A percentile compares a stretch with the other conserved stretches of the same genome.
Conservation (phyloP, 2,797 vertebrate species). For the Nothura maculosa region DNA sequence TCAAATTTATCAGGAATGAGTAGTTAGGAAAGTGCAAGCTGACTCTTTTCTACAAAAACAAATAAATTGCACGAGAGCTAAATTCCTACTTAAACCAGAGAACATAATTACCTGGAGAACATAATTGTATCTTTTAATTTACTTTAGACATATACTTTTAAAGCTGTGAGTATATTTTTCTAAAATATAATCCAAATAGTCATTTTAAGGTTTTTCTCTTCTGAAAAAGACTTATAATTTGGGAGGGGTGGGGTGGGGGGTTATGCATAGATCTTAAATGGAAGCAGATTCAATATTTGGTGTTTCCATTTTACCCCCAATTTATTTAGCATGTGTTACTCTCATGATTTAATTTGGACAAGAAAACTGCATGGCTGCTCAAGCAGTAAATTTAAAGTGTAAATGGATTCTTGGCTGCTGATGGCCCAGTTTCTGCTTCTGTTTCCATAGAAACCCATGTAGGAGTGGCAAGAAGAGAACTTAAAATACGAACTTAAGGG, state of each 20-base stretch:
- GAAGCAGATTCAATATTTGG: slow-evolving; percentile 42
- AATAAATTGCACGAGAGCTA: background rate
- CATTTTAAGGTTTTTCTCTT: background rate
- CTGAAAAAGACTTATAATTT: background rate
- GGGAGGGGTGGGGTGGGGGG: no score
- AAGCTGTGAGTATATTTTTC: background rate
- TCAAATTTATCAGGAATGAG: background rate
- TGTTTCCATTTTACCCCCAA: slow-evolving; percentile 43
- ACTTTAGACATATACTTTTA: background rate
- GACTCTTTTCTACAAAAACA: background rate
- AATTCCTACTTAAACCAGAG: background rate
- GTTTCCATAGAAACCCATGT: slow-evolving; percentile 64
- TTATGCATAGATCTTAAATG: background rate
- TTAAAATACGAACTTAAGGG: slow-evolving; percentile 65
- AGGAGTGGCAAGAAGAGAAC: slow-evolving; percentile 45
- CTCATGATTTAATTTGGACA: slow-evolving; percentile 69
- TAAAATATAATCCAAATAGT: background rate
- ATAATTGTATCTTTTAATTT: background rate
- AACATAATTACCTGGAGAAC: background rate
- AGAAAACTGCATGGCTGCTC: slow-evolving; percentile 42
- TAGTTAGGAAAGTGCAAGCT: background rate
- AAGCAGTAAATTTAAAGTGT: slow-evolving; percentile 65
- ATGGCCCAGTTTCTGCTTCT: slow-evolving; percentile 55
- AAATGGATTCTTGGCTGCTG: slow-evolving; percentile 56
- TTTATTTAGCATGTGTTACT: slow-evolving; percentile 74